phyloP scores from a whole-genome alignment of 2,888 invertebrate species.

The Dicranocentrus wangi region DNA sequence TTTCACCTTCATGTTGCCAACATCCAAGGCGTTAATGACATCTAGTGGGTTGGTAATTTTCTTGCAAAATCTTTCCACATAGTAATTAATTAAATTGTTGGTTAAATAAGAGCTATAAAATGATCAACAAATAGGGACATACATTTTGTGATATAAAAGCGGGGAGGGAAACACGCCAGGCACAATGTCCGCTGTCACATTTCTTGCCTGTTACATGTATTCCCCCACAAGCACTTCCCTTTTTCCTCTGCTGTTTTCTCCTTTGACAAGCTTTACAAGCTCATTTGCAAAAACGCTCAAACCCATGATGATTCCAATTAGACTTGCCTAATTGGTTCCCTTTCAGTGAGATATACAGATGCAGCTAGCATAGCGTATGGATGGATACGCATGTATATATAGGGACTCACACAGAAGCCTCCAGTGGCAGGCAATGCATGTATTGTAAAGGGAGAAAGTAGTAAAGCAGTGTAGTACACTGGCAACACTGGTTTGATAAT shows the following conservation, averaged over 20 bases:
- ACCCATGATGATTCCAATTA: conserved; percentile 64
- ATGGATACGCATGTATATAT: conserved; percentile 21
- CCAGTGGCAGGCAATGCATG: conserved; percentile 7
- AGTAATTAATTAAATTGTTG: conserved; percentile 53
- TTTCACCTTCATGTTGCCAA: background rate
- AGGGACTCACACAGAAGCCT: conserved; percentile 28
- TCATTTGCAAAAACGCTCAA: conserved; percentile 64
- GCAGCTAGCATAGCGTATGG: background rate
- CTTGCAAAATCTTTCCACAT: conserved; percentile 47
- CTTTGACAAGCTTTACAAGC: conserved; percentile 59
- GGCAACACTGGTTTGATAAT: conserved; percentile 66
- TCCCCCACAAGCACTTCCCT: conserved; percentile 17
- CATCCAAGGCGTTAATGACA: background rate
- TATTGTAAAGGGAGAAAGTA: conserved; percentile 50
- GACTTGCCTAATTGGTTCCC: conserved; percentile 65
- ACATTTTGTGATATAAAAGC: background rate
- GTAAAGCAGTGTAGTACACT: conserved; percentile 62
- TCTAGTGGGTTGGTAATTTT: conserved; percentile 8
- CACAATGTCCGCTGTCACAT: conserved; percentile 12
- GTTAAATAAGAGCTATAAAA: conserved; percentile 46
- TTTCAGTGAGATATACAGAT: conserved; percentile 54
- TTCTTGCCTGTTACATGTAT: conserved; percentile 1
- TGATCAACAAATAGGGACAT: conserved; percentile 11
- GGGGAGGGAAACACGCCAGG: too few species aligned
- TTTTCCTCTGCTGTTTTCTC: conserved; percentile 32